phyloP scores from a whole-genome alignment of 2,113 vertebrate species.

The Balaeniceps rex region DNA sequence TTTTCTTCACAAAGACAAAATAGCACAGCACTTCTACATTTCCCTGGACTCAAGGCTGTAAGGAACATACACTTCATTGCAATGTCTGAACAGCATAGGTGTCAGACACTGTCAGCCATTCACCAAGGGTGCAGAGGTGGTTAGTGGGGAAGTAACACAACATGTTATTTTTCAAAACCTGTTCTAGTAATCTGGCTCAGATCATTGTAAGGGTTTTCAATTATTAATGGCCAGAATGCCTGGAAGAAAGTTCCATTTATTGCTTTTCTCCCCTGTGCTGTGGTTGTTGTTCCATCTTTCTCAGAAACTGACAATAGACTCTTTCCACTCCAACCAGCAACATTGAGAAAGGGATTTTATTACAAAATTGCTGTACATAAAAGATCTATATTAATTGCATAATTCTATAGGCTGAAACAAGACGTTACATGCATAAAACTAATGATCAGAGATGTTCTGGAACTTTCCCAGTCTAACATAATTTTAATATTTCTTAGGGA shows the following conservation, averaged over 20 bases:
- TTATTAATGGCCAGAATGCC: conserved; percentile 6
- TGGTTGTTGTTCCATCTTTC: not conserved
- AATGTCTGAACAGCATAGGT: not conserved
- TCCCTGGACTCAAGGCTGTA: not conserved
- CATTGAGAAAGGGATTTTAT: not conserved
- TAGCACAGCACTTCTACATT: not conserved
- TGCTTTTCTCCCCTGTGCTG: not conserved
- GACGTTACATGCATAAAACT: not conserved
- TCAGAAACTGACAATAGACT: not conserved
- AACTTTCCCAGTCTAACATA: not conserved
- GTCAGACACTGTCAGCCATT: not conserved
- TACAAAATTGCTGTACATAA: not conserved
- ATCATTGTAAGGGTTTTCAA: not conserved
- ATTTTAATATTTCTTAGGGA: not conserved
- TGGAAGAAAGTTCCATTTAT: not conserved
- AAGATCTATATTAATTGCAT: not conserved
- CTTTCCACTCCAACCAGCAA: not conserved
- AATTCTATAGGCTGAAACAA: not conserved
- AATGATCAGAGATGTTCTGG: not conserved
- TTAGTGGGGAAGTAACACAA: not conserved
- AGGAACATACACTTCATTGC: not conserved
- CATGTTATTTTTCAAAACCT: conserved; percentile 23
- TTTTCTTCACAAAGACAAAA: not conserved
- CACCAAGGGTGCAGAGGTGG: not conserved
- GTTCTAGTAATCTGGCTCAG: not conserved